phyloP scores from a whole-genome alignment of 2,797 vertebrate species.

The Chaunax sp. region DNA sequence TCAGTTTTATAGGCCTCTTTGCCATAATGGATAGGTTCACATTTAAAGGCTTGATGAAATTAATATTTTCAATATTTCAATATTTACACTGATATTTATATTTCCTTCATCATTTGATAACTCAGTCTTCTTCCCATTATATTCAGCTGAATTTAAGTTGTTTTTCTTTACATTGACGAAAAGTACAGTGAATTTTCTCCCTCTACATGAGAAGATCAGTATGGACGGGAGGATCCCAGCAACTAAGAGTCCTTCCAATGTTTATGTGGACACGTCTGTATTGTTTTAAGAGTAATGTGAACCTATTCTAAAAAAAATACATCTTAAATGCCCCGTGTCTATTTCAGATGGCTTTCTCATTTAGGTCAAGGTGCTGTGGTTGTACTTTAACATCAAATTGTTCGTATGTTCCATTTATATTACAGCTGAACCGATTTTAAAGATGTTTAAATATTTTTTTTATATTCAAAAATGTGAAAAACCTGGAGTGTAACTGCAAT shows the following conservation, averaged over 20 bases:
- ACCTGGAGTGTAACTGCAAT: slow-evolving; percentile 37
- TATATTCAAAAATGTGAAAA: slow-evolving; percentile 19
- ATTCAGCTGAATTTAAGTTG: background rate
- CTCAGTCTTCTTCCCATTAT: too few species aligned
- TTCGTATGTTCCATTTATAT: slow-evolving; percentile 14
- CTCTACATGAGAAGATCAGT: too few species aligned
- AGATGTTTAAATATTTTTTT: slow-evolving; percentile 22
- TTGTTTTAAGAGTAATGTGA: slow-evolving; percentile 1
- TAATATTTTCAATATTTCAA: too few species aligned
- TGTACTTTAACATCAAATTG: slow-evolving; percentile 25
- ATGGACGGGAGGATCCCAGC: background rate
- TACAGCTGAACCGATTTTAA: slow-evolving; percentile 13
- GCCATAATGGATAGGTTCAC: background rate
- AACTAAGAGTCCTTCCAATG: background rate
- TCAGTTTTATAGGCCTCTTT: background rate
- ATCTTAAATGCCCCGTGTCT: slow-evolving; percentile 10
- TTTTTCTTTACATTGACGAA: too few species aligned
- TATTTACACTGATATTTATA: too few species aligned
- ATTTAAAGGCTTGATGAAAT: background rate
- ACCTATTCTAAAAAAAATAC: background rate
- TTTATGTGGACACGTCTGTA: background rate
- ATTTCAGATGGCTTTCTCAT: slow-evolving; percentile 18
- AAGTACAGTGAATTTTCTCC: background rate
- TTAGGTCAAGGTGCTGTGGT: slow-evolving; percentile 13
- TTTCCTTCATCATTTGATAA: too few species aligned